Evolutionary conservation across 2,113 vertebrate species (phyloP), one percentile per base, ranked within the genome.

Genomic region (Paramormyrops kingsleyae): DNA sequence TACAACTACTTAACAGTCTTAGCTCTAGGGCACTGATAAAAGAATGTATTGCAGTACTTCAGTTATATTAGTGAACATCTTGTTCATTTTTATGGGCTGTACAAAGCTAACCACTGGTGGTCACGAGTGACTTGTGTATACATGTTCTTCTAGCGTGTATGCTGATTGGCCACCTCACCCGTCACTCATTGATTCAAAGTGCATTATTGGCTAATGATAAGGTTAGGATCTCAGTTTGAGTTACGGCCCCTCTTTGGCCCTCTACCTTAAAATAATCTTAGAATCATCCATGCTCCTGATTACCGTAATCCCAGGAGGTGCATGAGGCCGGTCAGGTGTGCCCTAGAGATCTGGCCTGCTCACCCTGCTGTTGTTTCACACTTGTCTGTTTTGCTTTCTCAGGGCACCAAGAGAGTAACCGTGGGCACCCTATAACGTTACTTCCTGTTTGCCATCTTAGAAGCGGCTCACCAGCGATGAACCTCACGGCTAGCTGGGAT

Each of bases 401-500:
- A 85, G 46, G 46, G 8, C 21, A 13, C 24, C 7, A 50, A 15
- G 93, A 27, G 84, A 4, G 35, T 19, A 47, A 92, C 24, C 77
- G 92, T 91, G 92, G 80, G 89, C 24, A 92, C 89, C 89, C 46
- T n/a, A 4, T 74, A 74, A 47, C 4, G 47, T 6, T 47, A 77
- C 90, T 85, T 85, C 88, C 80, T 88, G 42, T 80, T 83, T 52
- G 59, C 90, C 4, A 3, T 49, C 83, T 46, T 15, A 4, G 89
- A 83, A 91, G 50, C 91, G 31, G 90, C 19, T 21, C 90, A 89
- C 90, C 87, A 84, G 90, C 80, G 89, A 96, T 96, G 95, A 96
- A 96, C 91, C 95, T 96, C 93, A 96, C 94, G 24, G 94, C 95
- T 56, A 96, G 95, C 90, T 94, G 95, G 80, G 95, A 96, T 92